phyloP scores from a whole-genome alignment of 2,888 invertebrate genomes.

The Ennomos quercinarius region DNA sequence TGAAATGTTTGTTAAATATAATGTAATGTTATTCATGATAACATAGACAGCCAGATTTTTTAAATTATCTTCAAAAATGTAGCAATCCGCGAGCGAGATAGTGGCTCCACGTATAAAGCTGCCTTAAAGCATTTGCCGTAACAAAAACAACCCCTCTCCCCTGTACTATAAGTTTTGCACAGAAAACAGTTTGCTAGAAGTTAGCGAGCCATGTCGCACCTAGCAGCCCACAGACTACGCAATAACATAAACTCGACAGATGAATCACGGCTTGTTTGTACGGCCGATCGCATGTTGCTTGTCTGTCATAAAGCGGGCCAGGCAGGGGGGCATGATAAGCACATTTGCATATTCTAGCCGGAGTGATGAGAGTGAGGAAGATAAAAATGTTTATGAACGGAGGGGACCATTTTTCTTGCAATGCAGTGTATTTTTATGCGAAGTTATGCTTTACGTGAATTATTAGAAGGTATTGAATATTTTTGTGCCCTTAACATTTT shows the following conservation, averaged over 20 bases:
- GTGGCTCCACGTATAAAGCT: no score
- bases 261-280: constrained; percentile 21
- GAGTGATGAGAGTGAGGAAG: constrained; percentile 46
- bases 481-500: not conserved
- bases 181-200: constrained; percentile 11
- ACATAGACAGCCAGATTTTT: not conserved
- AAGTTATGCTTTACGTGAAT: no score
- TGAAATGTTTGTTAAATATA: no score
- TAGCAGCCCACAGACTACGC: constrained; percentile 24
- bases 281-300: constrained; percentile 31
- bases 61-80: not conserved
- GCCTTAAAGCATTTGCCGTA: no score
- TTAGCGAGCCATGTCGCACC: constrained; percentile 31
- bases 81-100: no score
- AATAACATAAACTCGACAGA: constrained; percentile 22
- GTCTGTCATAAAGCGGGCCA: constrained; percentile 46
- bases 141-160: not conserved
- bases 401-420: constrained; percentile 13
- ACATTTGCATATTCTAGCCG: constrained; percentile 43
- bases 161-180: constrained; percentile 3
- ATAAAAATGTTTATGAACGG: constrained; percentile 19
- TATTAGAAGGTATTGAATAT: not conserved
- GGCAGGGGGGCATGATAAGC: constrained; percentile 44
- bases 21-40: no score
- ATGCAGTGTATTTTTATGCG: constrained; percentile 2